Conservation (phyloP, 2,797 vertebrate species). For the Scomberomorus guttatus region DNA sequence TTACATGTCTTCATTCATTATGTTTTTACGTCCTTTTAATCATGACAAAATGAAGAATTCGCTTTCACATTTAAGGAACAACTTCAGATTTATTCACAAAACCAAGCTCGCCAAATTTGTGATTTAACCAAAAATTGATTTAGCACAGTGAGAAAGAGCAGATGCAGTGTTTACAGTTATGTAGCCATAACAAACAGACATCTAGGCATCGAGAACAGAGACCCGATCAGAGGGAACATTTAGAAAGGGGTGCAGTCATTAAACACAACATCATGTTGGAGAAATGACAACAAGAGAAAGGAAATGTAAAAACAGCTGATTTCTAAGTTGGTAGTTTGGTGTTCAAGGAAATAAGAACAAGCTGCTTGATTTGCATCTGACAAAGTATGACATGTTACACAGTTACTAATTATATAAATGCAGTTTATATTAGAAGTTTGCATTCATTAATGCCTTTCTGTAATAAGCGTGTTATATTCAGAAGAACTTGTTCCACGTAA, state of each 20-base stretch:
- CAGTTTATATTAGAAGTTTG: background rate
- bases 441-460: no score
- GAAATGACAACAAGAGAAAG: background rate
- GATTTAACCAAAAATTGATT: background rate
- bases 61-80: constrained; percentile 34
- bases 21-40: background rate
- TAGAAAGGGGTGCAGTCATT: background rate
- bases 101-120: constrained; percentile 21
- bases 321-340: background rate
- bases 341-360: background rate
- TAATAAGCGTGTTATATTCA: no score
- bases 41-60: background rate
- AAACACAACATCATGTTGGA: background rate
- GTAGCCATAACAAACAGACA: background rate
- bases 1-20: background rate
- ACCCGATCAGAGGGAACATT: background rate
- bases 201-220: background rate
- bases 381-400: no score
- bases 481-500: no score
- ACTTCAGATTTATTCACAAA: constrained; percentile 67
- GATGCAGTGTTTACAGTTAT: background rate
- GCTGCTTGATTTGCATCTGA: no score
- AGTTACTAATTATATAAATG: background rate
- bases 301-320: background rate
- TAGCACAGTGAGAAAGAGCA: constrained; percentile 3